These are phyloP conservation scores for Apotomis betuletana DNA, from an alignment of 2,888 invertebrate genomes.

Conservation along the genomic window DNA sequence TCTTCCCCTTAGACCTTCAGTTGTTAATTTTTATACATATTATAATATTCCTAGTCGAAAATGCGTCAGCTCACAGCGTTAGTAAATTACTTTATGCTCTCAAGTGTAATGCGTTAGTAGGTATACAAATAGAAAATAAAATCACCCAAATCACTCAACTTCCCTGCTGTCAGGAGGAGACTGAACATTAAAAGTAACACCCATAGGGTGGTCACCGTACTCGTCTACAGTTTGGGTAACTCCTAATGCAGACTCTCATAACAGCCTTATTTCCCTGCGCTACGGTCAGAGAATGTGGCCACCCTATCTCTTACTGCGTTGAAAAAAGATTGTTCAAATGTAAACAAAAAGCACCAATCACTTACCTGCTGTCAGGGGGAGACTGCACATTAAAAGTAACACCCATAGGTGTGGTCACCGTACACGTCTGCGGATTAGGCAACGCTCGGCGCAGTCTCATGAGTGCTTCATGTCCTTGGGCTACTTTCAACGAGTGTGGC, in stretches of 20 bases:
- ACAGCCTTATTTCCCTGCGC: slow-evolving; percentile 69
- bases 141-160: slow-evolving; percentile 19
- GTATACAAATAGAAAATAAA: too few species aligned
- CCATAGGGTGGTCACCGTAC: slow-evolving; percentile 64
- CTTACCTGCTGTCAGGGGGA: slow-evolving; percentile 63
- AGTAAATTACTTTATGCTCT: too few species aligned
- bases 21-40: too few species aligned
- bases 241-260: slow-evolving; percentile 56
- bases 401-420: slow-evolving; percentile 63
- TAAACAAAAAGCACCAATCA: not conserved
- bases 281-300: slow-evolving; percentile 64
- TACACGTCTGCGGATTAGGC: slow-evolving; percentile 58
- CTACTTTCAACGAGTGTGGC: slow-evolving; percentile 63
- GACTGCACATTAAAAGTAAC: slow-evolving; percentile 55
- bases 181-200: slow-evolving; percentile 57
- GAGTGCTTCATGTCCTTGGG: slow-evolving; percentile 66
- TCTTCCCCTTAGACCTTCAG: too few species aligned
- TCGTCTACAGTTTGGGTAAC: slow-evolving; percentile 57
- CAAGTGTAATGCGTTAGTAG: too few species aligned
- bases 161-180: slow-evolving; percentile 64
- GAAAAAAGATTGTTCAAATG: too few species aligned
- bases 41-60: too few species aligned
- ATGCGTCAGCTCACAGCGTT: too few species aligned
- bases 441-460: slow-evolving; percentile 58
- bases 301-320: slow-evolving; percentile 66